Conservation (phyloP, 2,797 vertebrate species). For the Poecile montanus region DNA sequence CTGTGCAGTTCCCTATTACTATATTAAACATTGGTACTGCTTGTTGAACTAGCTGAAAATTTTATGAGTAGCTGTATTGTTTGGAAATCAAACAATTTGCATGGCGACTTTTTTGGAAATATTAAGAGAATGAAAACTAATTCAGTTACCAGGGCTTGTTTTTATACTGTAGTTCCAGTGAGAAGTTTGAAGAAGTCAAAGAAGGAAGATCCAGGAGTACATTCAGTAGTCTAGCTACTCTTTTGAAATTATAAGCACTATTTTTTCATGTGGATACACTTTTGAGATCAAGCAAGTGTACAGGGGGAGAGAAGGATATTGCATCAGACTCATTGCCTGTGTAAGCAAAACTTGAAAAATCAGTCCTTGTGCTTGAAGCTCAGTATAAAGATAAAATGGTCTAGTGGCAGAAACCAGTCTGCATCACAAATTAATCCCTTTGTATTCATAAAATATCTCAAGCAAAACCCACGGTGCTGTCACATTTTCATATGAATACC, state of each 20-base stretch:
- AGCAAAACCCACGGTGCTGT: background rate
- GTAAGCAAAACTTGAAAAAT: background rate
- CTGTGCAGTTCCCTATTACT: background rate
- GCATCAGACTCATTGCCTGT: background rate
- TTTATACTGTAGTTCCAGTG: background rate
- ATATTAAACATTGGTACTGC: background rate
- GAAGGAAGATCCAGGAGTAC: background rate
- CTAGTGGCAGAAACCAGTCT: background rate
- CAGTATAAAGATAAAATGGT: background rate
- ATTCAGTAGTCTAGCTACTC: background rate
- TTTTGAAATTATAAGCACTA: background rate
- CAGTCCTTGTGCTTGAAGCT: background rate
- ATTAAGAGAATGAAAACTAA: background rate
- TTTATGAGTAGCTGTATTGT: background rate
- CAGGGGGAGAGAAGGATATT: background rate
- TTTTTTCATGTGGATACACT: background rate
- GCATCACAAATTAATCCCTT: background rate
- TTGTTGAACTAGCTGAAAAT: background rate
- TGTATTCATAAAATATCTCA: conserved; percentile 17
- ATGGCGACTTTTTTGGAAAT: background rate
- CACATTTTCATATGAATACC: conserved; percentile 20
- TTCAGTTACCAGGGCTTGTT: background rate
- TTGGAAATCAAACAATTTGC: background rate
- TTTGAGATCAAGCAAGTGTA: background rate
- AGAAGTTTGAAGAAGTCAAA: background rate